Evolutionary conservation across 2,113 vertebrate species (phyloP), one percentile per base, ranked within the genome.

Genomic region (Charadrius vociferus): DNA sequence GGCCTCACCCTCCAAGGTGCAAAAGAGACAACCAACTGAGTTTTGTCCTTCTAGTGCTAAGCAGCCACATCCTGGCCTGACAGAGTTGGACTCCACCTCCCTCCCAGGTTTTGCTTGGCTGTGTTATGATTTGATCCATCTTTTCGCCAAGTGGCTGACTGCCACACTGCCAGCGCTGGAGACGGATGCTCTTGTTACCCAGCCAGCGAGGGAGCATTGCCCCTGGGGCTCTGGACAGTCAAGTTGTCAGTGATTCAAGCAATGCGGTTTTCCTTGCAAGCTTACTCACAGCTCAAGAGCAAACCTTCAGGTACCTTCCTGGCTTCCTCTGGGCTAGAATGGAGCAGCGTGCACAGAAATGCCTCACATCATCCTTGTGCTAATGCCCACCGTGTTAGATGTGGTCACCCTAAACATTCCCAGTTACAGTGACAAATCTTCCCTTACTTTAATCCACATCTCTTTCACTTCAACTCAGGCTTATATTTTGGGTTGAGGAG

Each of bases 101-200:
- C 26, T 93, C 36, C 18, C 41, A 53, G 34, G 70, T 86, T 95
- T 93, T 81, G 50, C 70, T 95, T 94, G 93, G 83, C 86, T 90
- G 29, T 55, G 32, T 52, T 86, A 34, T 34, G 62, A 92, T 53
- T 92, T 84, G 86, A 89, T 95, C 66, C 86, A 80, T 70, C 45
- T 85, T 94, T 82, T 66, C 1, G 19, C 86, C 50, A 79, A 45
- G 89, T 80, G 89, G 70, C 89, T 90, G 89, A 32, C 73, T 90
- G 95, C 78, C 94, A 88, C 9, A 0, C 37, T 86, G 84, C 86
- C 86, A 87, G 73, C 67, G 8, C 81, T 62, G 66, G 83, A 92
- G 86, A 91, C 0, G 26, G 94, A 92, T 81, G 62, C 34, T 68
- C 86, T 86, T 75, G 78, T 81, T 89, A 81, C 72, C 41, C 74